Conservation (phyloP, 30 jellyfish, hydroid and myxozoan species). For the Aurelia coerulea region DNA sequence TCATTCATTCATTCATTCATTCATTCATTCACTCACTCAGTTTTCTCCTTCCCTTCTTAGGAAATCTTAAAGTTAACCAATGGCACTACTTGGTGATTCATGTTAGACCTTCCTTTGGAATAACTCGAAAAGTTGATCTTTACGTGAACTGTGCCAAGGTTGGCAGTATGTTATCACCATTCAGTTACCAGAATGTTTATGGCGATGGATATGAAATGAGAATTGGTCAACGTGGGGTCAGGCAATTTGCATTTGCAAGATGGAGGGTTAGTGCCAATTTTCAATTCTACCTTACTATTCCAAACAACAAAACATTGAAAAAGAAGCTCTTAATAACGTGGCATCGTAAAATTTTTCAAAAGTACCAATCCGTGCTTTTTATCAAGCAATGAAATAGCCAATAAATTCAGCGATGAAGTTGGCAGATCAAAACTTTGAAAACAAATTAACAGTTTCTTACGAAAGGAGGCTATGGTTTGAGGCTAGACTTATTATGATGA, state of each 20-base stretch:
- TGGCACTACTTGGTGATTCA: constrained; percentile 82
- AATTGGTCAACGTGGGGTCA: constrained; percentile 69
- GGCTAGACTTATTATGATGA: no score
- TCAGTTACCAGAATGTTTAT: constrained; percentile 47
- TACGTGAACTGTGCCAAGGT: constrained; percentile 78
- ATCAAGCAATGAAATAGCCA: no score
- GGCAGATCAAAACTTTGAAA: no score
- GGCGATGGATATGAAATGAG: constrained; percentile 65
- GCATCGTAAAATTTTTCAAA: no score
- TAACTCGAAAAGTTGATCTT: constrained; percentile 60
- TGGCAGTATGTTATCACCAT: constrained; percentile 53
- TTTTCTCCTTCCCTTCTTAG: constrained; percentile 6
- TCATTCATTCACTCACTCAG: no score
- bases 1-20: no score
- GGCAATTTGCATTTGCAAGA: constrained; percentile 46
- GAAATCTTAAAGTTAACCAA: constrained; percentile 49
- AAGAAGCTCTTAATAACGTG: no score
- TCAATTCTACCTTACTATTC: not conserved
- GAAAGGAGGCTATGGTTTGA: no score
- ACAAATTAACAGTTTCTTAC: no score
- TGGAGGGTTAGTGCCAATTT: constrained; percentile 54
- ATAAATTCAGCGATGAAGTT: no score
- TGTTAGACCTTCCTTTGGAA: constrained; percentile 53
- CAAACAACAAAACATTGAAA: no score
- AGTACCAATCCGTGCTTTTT: no score